phyloP scores from a whole-genome alignment of 2,888 invertebrate genomes.

The Syrphus vitripennis region DNA sequence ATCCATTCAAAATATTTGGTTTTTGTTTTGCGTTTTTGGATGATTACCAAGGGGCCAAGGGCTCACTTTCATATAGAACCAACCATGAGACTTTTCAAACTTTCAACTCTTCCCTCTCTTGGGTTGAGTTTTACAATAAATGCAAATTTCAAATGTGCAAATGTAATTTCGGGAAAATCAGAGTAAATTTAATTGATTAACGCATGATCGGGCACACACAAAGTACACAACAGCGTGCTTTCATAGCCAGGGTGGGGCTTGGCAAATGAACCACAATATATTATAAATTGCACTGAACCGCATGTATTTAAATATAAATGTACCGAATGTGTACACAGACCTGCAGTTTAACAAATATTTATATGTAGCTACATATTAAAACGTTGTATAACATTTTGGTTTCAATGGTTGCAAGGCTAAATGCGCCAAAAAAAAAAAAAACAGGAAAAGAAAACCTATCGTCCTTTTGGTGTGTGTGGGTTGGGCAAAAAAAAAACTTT shows the following conservation, averaged over 20 bases:
- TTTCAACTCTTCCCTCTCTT: background rate
- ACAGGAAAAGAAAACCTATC: background rate
- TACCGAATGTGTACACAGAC: background rate
- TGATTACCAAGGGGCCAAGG: background rate
- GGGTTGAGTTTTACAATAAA: slow-evolving; percentile 34
- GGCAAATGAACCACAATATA: slow-evolving; percentile 31
- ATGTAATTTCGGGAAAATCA: slow-evolving; percentile 61
- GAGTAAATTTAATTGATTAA: slow-evolving; percentile 63
- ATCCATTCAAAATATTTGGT: background rate
- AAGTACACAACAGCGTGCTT: slow-evolving; percentile 16
- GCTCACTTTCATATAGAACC: background rate
- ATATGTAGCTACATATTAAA: background rate
- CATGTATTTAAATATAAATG: background rate
- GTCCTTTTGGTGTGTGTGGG: background rate
- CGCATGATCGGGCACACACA: slow-evolving; percentile 48
- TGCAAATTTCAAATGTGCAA: slow-evolving; percentile 60
- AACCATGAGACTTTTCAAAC: background rate
- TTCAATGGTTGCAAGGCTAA: slow-evolving; percentile 25
- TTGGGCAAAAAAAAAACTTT: slow-evolving; percentile 42
- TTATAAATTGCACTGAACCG: slow-evolving; percentile 26
- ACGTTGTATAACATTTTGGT: background rate
- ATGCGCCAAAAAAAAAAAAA: background rate
- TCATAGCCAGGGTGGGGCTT: slow-evolving; percentile 15
- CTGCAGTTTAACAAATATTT: background rate
- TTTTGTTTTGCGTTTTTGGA: background rate